phyloP scores from a whole-genome alignment of 2,113 vertebrate genomes.

The Calyptomena viridis region DNA sequence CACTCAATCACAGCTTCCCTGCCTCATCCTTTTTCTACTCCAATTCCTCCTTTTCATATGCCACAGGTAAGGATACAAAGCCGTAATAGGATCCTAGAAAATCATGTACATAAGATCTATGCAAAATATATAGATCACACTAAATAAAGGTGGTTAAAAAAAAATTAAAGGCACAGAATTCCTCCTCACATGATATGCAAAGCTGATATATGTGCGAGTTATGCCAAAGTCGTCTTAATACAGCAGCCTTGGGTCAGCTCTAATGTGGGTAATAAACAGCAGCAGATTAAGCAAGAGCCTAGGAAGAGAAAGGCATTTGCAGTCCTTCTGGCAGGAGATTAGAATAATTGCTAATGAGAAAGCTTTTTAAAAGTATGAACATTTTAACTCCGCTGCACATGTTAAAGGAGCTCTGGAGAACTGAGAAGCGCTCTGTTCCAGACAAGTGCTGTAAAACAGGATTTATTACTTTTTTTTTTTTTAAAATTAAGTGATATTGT shows the following conservation, averaged over 20 bases:
- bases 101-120: neutral
- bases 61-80: neutral
- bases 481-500: neutral
- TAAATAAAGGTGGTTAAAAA: neutral
- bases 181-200: neutral
- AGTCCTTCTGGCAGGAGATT: neutral
- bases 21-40: neutral
- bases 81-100: neutral
- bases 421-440: neutral
- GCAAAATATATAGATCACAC: neutral
- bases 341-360: slow-evolving; percentile 8
- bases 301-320: neutral
- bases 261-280: neutral
- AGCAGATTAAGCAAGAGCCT: neutral
- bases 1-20: neutral
- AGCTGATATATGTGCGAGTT: neutral
- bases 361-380: neutral
- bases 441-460: neutral
- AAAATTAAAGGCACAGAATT: neutral
- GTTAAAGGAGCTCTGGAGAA: neutral
- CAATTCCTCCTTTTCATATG: neutral
- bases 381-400: neutral
- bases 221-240: neutral
- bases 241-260: neutral
- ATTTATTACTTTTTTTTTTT: neutral